Percentiles rank a stretch among this genome's conserved stretches.
These are phyloP conservation scores for Nymphalis polychloros DNA, from an alignment of 2,888 invertebrate genomes.

Conservation along the genomic window DNA sequence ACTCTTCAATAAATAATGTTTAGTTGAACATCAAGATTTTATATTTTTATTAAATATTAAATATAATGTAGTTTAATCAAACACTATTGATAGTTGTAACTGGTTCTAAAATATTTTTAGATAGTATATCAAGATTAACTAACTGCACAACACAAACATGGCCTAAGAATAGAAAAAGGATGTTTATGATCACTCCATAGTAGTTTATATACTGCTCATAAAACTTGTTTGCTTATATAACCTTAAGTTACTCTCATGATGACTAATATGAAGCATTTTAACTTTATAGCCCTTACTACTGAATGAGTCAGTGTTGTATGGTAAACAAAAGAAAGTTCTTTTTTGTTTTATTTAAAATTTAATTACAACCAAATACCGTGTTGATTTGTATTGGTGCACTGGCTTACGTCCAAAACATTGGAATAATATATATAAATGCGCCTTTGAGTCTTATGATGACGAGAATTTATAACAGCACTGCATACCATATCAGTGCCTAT, in stretches of 20 bases:
- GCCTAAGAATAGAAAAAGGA: slow-evolving; percentile 31
- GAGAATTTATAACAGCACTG: slow-evolving; percentile 44
- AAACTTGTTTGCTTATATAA: slow-evolving; percentile 42
- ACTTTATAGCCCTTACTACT: slow-evolving; percentile 36
- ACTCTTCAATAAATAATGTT: no score
- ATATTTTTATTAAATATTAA: background rate
- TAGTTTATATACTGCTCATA: slow-evolving; percentile 34
- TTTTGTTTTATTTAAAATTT: slow-evolving; percentile 15
- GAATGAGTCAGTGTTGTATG: slow-evolving; percentile 44
- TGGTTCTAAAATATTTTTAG: background rate
- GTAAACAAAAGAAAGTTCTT: slow-evolving; percentile 43
- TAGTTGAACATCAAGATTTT: no score
- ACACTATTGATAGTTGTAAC: no score
- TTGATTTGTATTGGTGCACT: slow-evolving; percentile 39
- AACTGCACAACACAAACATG: background rate
- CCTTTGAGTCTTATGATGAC: slow-evolving; percentile 22
- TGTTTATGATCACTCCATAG: slow-evolving; percentile 37
- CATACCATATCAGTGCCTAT: slow-evolving; percentile 50
- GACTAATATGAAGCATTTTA: slow-evolving; percentile 39
- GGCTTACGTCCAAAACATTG: slow-evolving; percentile 42
- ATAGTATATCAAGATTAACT: slow-evolving; percentile 5
- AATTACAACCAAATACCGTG: slow-evolving; percentile 20
- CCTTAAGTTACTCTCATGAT: slow-evolving; percentile 35
- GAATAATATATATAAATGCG: slow-evolving; percentile 20
- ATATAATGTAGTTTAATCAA: background rate